Evolutionary conservation across 1,140 invertebrate species (phyloP).

Genomic region (Dendroctonus valens): DNA sequence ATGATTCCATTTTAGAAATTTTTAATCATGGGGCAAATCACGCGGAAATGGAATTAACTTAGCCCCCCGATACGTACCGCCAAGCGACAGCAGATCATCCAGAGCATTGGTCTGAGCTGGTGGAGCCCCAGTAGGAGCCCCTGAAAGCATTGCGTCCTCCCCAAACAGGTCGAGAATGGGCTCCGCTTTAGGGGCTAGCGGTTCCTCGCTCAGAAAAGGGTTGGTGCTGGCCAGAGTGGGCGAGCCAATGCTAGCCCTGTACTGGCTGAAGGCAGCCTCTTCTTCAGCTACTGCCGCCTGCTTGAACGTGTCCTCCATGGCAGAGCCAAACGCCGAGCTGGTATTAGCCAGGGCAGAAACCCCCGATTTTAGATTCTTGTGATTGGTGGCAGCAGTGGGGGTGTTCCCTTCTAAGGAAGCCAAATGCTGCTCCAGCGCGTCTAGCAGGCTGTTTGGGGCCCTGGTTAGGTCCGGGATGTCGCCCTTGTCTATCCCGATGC

Average conservation of each 20-base stretch:
- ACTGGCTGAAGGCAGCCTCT: slow-evolving; percentile 90
- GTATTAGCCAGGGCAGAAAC: slow-evolving; percentile 86
- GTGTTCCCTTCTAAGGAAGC: slow-evolving; percentile 90
- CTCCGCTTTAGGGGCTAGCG: slow-evolving; percentile 53
- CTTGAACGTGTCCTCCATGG: slow-evolving; percentile 81
- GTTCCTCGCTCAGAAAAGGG: slow-evolving; percentile 73
- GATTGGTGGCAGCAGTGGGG: slow-evolving; percentile 78
- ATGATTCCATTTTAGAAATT: neutral
- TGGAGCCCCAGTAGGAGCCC: slow-evolving; percentile 49
- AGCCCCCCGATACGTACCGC: slow-evolving; percentile 45
- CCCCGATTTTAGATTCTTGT: slow-evolving; percentile 85
- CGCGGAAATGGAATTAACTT: too few species aligned
- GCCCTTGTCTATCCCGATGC: slow-evolving; percentile 98
- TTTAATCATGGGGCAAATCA: too few species aligned
- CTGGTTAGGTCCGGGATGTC: slow-evolving; percentile 98
- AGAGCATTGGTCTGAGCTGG: slow-evolving; percentile 67
- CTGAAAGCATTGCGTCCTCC: slow-evolving; percentile 50
- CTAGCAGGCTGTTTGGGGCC: slow-evolving; percentile 96
- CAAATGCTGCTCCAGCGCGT: slow-evolving; percentile 96
- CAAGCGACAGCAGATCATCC: slow-evolving; percentile 84
- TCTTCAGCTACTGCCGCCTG: slow-evolving; percentile 91
- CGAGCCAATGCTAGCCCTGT: slow-evolving; percentile 85
- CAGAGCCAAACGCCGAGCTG: slow-evolving; percentile 81
- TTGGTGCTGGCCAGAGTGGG: slow-evolving; percentile 73
- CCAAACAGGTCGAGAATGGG: slow-evolving; percentile 82